These are phyloP conservation scores for Leptinotarsa peninsularis DNA, from an alignment of 2,888 invertebrate genomes.

Conservation along the genomic window DNA sequence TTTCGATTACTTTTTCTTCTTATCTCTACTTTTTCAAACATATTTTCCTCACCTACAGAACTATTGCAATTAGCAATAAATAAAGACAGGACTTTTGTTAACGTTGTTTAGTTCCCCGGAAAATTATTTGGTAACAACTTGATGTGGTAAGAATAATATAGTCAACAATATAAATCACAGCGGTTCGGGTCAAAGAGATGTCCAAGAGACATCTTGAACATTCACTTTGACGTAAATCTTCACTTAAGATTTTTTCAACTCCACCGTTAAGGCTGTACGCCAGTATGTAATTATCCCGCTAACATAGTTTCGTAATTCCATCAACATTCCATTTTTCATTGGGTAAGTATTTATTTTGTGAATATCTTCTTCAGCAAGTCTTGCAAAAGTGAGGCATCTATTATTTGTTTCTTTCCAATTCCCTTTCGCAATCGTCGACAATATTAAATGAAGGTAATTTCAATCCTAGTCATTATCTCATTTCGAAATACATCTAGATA, in stretches of 20 bases:
- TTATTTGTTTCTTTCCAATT: conserved; percentile 12
- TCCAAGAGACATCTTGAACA: background rate
- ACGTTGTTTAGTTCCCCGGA: too few species aligned
- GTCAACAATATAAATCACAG: conserved; percentile 30
- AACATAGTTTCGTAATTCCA: conserved; percentile 7
- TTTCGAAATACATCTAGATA: conserved; percentile 30
- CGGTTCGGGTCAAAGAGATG: conserved; percentile 11
- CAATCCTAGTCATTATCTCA: conserved; percentile 32
- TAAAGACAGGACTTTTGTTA: too few species aligned
- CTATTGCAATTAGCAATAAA: too few species aligned
- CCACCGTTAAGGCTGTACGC: background rate
- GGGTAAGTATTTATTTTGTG: background rate
- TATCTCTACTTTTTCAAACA: too few species aligned
- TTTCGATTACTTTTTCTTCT: too few species aligned
- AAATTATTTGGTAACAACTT: background rate
- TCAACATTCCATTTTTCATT: conserved; percentile 17
- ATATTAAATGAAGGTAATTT: conserved; percentile 36
- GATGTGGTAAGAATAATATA: conserved; percentile 2
- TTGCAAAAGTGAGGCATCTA: background rate
- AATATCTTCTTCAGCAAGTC: conserved; percentile 5
- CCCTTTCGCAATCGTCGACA: conserved; percentile 37
- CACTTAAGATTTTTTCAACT: background rate
- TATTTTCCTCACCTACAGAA: too few species aligned
- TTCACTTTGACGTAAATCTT: conserved; percentile 12
- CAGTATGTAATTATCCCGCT: background rate